Percentiles rank a stretch among this genome's conserved stretches.
These are phyloP conservation scores for Tiliacea citrago DNA, from an alignment of 2,888 invertebrate genomes.

Conservation along the genomic window DNA sequence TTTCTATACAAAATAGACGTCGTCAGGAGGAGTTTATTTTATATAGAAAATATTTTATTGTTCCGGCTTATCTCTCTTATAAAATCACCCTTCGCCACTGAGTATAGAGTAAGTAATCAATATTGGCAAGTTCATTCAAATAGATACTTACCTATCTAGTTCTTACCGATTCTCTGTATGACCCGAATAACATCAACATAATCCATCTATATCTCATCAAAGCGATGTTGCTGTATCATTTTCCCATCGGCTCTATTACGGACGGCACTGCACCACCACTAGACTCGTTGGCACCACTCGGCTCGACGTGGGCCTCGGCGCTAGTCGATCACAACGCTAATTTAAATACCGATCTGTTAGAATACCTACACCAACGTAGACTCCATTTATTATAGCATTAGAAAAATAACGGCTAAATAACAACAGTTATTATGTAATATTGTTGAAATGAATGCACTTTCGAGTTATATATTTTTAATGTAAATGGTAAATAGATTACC, in stretches of 20 bases:
- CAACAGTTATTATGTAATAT: no score
- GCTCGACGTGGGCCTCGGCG: conserved; percentile 9
- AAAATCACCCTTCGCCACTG: no score
- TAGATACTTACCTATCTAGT: neutral
- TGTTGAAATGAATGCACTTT: no score
- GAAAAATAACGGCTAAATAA: no score
- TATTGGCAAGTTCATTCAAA: neutral
- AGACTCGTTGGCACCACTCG: conserved; percentile 49
- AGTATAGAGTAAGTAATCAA: neutral
- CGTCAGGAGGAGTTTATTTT: no score
- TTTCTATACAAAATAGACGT: no score
- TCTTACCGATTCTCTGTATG: neutral
- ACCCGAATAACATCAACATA: neutral
- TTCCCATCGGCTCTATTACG: conserved; percentile 9
- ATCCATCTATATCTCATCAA: conserved; percentile 5
- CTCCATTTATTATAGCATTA: no score
- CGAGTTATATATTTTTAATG: no score
- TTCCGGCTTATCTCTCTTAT: no score
- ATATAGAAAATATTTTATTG: no score
- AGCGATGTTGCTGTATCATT: conserved; percentile 40
- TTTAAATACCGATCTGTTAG: conserved; percentile 54
- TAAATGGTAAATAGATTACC: no score
- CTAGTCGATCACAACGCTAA: conserved; percentile 52
- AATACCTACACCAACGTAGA: conserved; percentile 32
- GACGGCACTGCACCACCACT: conserved; percentile 32